Evolutionary conservation across 2,888 invertebrate genomes (phyloP).

Genomic region (Anodontia alba): DNA sequence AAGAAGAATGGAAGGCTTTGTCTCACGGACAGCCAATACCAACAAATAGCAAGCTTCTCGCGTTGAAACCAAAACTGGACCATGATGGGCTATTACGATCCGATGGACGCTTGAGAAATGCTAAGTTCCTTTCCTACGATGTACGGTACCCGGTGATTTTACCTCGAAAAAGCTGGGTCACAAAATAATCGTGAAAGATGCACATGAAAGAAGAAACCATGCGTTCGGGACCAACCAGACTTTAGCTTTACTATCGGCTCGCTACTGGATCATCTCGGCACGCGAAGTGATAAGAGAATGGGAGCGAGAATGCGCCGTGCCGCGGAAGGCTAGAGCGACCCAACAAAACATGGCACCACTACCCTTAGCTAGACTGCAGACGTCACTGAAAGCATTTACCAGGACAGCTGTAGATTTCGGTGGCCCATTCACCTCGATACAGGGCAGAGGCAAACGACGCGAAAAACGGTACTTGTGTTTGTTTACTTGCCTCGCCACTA

Average conservation of each 20-base stretch:
- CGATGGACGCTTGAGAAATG: too few relatives aligned
- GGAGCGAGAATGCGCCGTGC: constrained; percentile 21
- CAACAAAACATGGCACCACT: constrained; percentile 41
- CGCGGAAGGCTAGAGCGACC: not conserved
- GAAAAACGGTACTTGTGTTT: constrained; percentile 52
- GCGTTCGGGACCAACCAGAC: constrained; percentile 42
- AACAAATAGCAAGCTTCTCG: too few relatives aligned
- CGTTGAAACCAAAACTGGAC: too few relatives aligned
- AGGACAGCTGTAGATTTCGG: constrained; percentile 49
- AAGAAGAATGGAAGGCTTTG: too few relatives aligned
- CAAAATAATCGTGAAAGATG: constrained; percentile 37
- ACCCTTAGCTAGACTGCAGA: constrained; percentile 30
- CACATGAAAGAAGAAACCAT: constrained; percentile 40
- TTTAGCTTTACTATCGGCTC: constrained; percentile 34
- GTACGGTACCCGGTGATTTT: too few relatives aligned
- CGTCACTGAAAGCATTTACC: too few relatives aligned
- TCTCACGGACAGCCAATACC: too few relatives aligned
- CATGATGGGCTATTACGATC: too few relatives aligned
- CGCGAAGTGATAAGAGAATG: too few relatives aligned
- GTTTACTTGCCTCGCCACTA: constrained; percentile 55
- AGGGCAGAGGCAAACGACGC: too few relatives aligned
- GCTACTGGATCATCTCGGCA: too few relatives aligned
- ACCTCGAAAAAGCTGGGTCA: constrained; percentile 13
- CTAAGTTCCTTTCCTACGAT: too few relatives aligned
- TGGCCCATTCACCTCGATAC: constrained; percentile 46